A percentile compares a stretch with the other conserved stretches of the same genome.
Evolutionary conservation across 35 echinoderm and acorn worm species (phyloP).

Genomic region (Heliocidaris erythrogramma): DNA sequence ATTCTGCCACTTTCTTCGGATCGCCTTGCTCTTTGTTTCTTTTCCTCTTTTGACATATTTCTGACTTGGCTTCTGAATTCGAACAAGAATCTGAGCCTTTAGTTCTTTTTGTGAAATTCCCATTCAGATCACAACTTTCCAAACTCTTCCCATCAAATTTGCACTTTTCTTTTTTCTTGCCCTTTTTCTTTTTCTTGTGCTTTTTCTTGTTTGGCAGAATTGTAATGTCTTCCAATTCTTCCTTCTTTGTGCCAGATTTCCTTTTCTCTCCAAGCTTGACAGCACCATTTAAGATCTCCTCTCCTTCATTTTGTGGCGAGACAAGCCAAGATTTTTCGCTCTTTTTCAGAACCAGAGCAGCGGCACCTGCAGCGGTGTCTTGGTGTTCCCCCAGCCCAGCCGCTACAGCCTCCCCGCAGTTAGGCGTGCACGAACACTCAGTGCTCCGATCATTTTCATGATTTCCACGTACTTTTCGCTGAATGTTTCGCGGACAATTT

Average conservation of each 20-base stretch:
- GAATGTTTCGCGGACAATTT: not conserved
- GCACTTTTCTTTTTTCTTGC: not conserved
- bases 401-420: not conserved
- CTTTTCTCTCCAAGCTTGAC: not conserved
- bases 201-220: not conserved
- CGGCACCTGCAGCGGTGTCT: not conserved
- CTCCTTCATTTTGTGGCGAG: constrained; percentile 11
- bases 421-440: not conserved
- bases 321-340: constrained; percentile 11
- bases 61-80: not conserved
- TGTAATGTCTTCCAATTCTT: not conserved
- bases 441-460: not conserved
- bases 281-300: constrained; percentile 17
- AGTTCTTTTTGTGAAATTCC: not conserved
- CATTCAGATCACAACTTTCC: constrained; percentile 30
- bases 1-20: constrained; percentile 22
- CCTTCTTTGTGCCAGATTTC: not conserved
- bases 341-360: constrained; percentile 18
- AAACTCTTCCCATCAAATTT: not conserved
- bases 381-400: not conserved
- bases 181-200: constrained; percentile 30
- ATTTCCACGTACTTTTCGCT: not conserved
- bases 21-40: not conserved
- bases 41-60: not conserved
- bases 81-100: not conserved